These are phyloP conservation scores for Glaucopsyche alexis DNA, from an alignment of 2,888 invertebrate species.

Conservation along the genomic window DNA sequence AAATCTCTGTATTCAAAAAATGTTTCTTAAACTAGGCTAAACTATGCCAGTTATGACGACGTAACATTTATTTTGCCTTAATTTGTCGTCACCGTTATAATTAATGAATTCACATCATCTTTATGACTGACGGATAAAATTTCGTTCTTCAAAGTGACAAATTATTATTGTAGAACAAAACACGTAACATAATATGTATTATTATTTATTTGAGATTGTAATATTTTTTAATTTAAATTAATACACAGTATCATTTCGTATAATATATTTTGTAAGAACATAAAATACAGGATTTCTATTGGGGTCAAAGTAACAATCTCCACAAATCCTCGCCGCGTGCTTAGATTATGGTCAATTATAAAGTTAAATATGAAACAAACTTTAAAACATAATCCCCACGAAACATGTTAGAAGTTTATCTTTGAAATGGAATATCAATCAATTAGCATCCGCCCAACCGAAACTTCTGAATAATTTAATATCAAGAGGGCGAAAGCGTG, in stretches of 20 bases:
- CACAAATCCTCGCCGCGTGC: constrained; percentile 15
- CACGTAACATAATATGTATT: no score
- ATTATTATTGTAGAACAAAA: no score
- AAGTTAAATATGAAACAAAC: constrained; percentile 19
- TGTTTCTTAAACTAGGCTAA: not conserved
- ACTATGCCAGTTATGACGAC: no score
- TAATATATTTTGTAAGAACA: no score
- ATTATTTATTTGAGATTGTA: no score
- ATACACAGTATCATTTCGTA: no score
- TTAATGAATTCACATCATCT: no score
- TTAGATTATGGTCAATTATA: constrained; percentile 9
- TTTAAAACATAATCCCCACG: constrained; percentile 16
- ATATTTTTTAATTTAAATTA: no score
- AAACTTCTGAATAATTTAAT: constrained; percentile 69
- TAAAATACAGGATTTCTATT: not conserved
- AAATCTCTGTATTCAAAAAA: not conserved
- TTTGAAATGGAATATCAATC: constrained; percentile 55
- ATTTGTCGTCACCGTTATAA: no score
- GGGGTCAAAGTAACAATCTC: not conserved
- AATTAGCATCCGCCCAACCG: constrained; percentile 58
- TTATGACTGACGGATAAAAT: no score
- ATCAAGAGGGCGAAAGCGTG: constrained; percentile 63
- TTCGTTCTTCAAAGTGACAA: no score
- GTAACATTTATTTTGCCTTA: no score
- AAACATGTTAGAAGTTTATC: constrained; percentile 19